phyloP scores from a whole-genome alignment of 2,113 vertebrate genomes.

The Python bivittatus region DNA sequence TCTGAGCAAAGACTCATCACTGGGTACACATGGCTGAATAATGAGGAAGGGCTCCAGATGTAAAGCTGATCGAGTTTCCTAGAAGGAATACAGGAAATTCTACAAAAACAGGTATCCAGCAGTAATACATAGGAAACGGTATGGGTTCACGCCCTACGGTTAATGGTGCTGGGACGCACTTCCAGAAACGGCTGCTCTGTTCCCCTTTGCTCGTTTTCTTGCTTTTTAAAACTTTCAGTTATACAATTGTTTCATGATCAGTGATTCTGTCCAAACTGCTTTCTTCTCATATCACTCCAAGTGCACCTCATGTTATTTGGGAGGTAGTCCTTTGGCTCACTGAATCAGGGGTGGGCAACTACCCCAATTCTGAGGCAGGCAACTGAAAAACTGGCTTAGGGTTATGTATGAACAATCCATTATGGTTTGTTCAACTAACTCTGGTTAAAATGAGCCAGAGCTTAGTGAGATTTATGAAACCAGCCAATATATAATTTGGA shows the following conservation, averaged over 20 bases:
- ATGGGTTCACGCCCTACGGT: not conserved
- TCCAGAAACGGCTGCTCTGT: not conserved
- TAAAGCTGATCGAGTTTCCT: not conserved
- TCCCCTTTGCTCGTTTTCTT: not conserved
- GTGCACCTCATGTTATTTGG: not conserved
- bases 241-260: not conserved
- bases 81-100: conserved; percentile 26
- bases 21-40: not conserved
- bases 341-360: not conserved
- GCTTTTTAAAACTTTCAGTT: not conserved
- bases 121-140: not conserved
- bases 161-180: not conserved
- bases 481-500: not conserved
- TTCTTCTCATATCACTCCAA: not conserved
- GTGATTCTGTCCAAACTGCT: not conserved
- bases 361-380: not conserved
- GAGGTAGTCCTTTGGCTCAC: not conserved
- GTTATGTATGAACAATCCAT: not conserved
- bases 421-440: not conserved
- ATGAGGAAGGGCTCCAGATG: conserved; percentile 5
- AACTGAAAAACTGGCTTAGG: not conserved
- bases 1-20: conserved; percentile 14
- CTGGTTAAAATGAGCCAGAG: not conserved
- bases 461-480: not conserved
- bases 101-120: conserved; percentile 18